Evolutionary conservation across 2,797 vertebrate species (phyloP).

Genomic region (Iguana delicatissima): DNA sequence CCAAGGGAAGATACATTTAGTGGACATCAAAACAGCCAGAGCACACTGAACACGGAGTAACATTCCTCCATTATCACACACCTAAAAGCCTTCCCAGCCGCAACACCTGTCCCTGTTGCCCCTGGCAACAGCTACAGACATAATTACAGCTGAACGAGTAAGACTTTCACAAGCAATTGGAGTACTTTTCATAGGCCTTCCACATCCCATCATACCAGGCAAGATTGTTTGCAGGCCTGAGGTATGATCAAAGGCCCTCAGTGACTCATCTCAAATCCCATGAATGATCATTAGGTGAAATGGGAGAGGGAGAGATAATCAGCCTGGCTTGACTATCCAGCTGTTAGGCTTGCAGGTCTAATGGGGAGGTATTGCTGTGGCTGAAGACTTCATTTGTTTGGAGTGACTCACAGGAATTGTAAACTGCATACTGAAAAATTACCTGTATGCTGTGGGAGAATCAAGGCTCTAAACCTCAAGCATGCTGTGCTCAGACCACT

Average conservation of each 20-base stretch:
- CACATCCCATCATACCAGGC: slow-evolving; percentile 28
- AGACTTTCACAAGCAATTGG: slow-evolving; percentile 23
- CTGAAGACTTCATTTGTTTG: slow-evolving; percentile 54
- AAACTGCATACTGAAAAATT: slow-evolving; percentile 22
- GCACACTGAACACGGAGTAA: accelerated
- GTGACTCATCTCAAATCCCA: slow-evolving; percentile 65
- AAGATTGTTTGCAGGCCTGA: slow-evolving; percentile 32
- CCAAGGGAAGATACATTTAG: accelerated
- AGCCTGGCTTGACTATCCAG: slow-evolving; percentile 32
- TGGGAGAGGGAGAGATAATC: slow-evolving; percentile 38
- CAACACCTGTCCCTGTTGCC: slow-evolving; percentile 49
- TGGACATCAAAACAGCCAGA: slow-evolving; percentile 1
- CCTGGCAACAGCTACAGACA: slow-evolving; percentile 59
- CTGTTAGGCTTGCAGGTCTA: slow-evolving; percentile 36
- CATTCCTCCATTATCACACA: neutral
- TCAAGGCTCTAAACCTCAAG: slow-evolving; percentile 1
- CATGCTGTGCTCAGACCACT: neutral
- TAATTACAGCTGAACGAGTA: slow-evolving; percentile 31
- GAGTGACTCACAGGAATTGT: slow-evolving; percentile 57
- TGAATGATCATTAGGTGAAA: slow-evolving; percentile 44
- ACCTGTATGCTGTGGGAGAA: neutral
- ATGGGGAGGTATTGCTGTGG: slow-evolving; percentile 37
- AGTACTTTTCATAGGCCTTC: neutral
- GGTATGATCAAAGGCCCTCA: slow-evolving; percentile 55
- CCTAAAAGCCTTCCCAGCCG: neutral